These are phyloP conservation scores for Notothenia coriiceps DNA, from an alignment of 2,113 vertebrate species.

Conservation along the genomic window DNA sequence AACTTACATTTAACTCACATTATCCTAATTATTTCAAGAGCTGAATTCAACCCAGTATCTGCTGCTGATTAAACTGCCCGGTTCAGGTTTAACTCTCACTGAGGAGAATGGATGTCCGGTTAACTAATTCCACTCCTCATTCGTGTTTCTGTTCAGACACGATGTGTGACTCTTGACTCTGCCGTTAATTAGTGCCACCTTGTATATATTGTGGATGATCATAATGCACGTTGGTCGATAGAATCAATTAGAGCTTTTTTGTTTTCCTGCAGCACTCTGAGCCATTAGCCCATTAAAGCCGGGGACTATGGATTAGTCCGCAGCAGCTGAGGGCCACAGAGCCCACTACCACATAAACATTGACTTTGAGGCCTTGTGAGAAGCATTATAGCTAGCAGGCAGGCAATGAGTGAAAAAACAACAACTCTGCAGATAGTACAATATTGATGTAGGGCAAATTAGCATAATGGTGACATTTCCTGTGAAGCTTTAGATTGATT, in stretches of 20 bases:
- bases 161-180: background rate
- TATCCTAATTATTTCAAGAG: background rate
- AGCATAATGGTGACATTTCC: conserved; percentile 41
- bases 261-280: conserved; percentile 35
- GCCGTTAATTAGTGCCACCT: conserved; percentile 53
- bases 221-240: conserved; percentile 62
- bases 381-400: conserved; percentile 41
- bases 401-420: conserved; percentile 24
- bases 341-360: conserved; percentile 48
- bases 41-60: background rate
- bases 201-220: conserved; percentile 23
- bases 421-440: conserved; percentile 16
- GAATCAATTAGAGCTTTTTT: conserved; percentile 68
- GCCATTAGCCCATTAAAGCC: conserved; percentile 69
- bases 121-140: conserved; percentile 32
- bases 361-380: conserved; percentile 29
- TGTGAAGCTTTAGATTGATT: conserved; percentile 43
- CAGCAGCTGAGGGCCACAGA: conserved; percentile 38
- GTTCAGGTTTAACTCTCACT: background rate
- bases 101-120: background rate
- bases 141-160: conserved; percentile 36
- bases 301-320: conserved; percentile 69
- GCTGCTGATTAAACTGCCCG: background rate
- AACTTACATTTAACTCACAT: background rate
- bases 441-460: conserved; percentile 37